Evolutionary conservation across 2,888 invertebrate species (phyloP).

Genomic region (Agrotis puta): DNA sequence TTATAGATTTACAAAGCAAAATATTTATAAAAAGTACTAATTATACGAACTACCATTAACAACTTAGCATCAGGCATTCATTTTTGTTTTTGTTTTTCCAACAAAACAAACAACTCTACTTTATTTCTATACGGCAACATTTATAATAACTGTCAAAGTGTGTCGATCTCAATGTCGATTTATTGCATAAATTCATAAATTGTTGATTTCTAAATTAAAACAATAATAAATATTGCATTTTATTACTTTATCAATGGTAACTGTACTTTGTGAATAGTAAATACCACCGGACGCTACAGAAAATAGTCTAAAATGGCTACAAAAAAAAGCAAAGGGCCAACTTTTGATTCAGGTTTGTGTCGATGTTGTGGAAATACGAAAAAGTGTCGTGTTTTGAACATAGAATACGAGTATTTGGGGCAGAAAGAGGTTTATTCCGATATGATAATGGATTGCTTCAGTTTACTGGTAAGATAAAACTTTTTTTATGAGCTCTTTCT

Average conservation of each 20-base stretch:
- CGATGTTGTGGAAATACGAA: constrained; percentile 84
- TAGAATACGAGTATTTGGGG: constrained; percentile 83
- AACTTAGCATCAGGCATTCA: too few relatives aligned
- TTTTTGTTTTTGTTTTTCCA: too few relatives aligned
- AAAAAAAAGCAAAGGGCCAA: constrained; percentile 78
- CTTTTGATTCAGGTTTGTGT: constrained; percentile 84
- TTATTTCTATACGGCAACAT: too few relatives aligned
- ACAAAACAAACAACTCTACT: too few relatives aligned
- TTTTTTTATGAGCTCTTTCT: not conserved
- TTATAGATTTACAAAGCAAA: too few relatives aligned
- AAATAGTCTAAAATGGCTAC: constrained; percentile 70
- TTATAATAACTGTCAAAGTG: not conserved
- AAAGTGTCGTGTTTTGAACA: constrained; percentile 84
- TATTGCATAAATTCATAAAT: not conserved
- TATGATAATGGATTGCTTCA: constrained; percentile 87
- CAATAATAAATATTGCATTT: constrained; percentile 3
- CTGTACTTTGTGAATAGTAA: not conserved
- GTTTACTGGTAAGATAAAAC: constrained; percentile 78
- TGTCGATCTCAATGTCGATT: not conserved
- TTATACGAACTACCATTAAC: not conserved
- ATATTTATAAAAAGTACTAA: not conserved
- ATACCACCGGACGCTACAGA: not conserved
- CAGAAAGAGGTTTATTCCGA: constrained; percentile 85
- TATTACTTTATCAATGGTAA: not conserved
- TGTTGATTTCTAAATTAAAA: constrained; percentile 30